These are phyloP conservation scores for Heliconius nattereri DNA, from an alignment of 1,140 invertebrate genomes.

Conservation along the genomic window DNA sequence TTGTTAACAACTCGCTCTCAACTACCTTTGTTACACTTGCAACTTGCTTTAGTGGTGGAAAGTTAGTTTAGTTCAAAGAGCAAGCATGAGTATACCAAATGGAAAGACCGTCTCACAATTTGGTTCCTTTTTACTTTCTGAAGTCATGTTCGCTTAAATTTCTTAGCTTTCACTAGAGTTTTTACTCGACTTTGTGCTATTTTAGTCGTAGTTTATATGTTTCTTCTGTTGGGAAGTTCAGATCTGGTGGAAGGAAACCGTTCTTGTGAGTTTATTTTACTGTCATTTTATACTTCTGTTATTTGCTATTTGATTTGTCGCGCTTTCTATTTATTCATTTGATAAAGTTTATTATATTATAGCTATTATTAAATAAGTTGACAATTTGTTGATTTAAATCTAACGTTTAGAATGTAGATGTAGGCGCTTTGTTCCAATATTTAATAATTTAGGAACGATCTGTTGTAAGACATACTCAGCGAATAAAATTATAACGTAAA, in stretches of 20 bases:
- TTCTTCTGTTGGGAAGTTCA: background rate
- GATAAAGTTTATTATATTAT: background rate
- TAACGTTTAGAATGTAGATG: too few species aligned
- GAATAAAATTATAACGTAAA: too few species aligned
- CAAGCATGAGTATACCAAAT: constrained; percentile 5
- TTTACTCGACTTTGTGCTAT: constrained; percentile 4
- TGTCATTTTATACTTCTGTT: background rate
- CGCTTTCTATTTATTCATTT: background rate
- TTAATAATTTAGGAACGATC: too few species aligned
- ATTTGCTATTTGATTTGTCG: background rate
- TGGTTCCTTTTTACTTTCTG: constrained; percentile 28
- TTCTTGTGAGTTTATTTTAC: background rate
- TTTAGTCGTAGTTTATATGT: background rate
- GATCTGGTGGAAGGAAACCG: background rate
- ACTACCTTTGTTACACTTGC: constrained; percentile 38
- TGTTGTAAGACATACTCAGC: too few species aligned
- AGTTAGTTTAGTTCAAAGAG: constrained; percentile 37
- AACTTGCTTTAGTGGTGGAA: constrained; percentile 36
- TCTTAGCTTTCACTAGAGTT: constrained; percentile 21
- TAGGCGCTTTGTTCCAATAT: too few species aligned
- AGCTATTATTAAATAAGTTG: too few species aligned
- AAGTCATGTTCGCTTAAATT: constrained; percentile 30
- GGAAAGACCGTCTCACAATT: background rate
- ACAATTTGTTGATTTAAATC: too few species aligned
- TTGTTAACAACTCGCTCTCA: constrained; percentile 36